phyloP scores from a whole-genome alignment of 1,140 invertebrate species.

The Caenorhabditis remanei region DNA sequence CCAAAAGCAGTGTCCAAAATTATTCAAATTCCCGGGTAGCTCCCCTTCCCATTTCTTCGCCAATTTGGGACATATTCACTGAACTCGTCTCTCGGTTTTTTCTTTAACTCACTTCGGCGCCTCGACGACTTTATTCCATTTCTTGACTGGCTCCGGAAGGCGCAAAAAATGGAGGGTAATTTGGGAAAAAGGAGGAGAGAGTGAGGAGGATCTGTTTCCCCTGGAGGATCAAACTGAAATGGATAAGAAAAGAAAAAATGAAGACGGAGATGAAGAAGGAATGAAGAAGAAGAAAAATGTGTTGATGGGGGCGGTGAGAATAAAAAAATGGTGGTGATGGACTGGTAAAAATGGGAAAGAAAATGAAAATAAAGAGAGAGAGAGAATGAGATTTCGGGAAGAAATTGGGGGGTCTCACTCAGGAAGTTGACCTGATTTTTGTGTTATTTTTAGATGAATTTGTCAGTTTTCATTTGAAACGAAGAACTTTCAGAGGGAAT shows the following conservation, averaged over 20 bases:
- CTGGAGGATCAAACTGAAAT: conserved; percentile 5
- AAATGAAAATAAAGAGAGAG: not conserved
- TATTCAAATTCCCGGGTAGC: conserved; percentile 1
- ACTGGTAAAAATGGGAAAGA: not conserved
- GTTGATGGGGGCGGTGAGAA: conserved; percentile 21
- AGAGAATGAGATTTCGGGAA: not conserved
- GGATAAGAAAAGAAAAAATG: conserved; percentile 22
- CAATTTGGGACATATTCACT: conserved; percentile 44
- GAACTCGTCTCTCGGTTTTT: not conserved
- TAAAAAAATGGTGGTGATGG: not conserved
- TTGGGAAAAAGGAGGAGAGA: conserved; percentile 4
- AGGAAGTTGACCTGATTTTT: too few relatives aligned
- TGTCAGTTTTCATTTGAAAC: too few relatives aligned
- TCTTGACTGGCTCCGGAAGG: conserved; percentile 19
- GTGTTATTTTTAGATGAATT: too few relatives aligned
- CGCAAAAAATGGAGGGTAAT: conserved; percentile 25
- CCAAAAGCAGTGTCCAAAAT: conserved; percentile 32
- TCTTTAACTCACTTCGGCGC: not conserved
- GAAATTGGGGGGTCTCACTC: too few relatives aligned
- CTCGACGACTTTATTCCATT: not conserved
- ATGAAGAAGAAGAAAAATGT: conserved; percentile 25
- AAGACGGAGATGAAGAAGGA: not conserved
- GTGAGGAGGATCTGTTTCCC: conserved; percentile 1
- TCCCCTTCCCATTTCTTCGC: too few relatives aligned
- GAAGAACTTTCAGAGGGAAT: too few relatives aligned